phyloP scores from a whole-genome alignment of 2,113 vertebrate species.

The Petroica traversi region DNA sequence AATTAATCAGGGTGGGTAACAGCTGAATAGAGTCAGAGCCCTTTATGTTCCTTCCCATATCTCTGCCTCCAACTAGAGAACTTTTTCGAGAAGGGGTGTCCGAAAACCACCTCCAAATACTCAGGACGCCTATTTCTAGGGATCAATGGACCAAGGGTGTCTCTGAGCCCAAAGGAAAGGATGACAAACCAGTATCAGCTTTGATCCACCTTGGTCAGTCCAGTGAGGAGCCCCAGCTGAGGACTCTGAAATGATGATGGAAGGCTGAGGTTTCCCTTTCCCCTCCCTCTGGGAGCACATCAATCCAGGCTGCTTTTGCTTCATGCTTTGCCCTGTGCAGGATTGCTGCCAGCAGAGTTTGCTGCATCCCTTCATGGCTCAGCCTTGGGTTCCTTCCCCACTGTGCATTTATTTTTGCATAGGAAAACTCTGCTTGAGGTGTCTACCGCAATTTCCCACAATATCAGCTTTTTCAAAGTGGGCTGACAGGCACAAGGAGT shows the following conservation, averaged over 20 bases:
- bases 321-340: neutral
- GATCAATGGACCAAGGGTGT: neutral
- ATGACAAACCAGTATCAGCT: neutral
- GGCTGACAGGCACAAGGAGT: neutral
- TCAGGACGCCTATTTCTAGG: neutral
- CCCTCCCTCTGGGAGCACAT: neutral
- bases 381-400: neutral
- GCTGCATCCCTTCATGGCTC: neutral
- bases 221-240: neutral
- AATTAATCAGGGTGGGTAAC: conserved; percentile 66
- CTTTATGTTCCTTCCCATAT: neutral
- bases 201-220: neutral
- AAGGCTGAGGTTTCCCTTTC: neutral
- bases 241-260: neutral
- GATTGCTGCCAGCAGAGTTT: neutral
- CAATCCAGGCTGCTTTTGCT: neutral
- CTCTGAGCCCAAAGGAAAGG: neutral
- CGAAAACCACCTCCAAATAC: neutral
- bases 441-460: neutral
- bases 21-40: conserved; percentile 25
- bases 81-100: neutral
- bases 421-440: neutral
- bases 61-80: neutral
- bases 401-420: neutral
- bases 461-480: neutral